Evolutionary conservation across 2,797 vertebrate genomes (phyloP).

Genomic region (Discoglossus pictus): DNA sequence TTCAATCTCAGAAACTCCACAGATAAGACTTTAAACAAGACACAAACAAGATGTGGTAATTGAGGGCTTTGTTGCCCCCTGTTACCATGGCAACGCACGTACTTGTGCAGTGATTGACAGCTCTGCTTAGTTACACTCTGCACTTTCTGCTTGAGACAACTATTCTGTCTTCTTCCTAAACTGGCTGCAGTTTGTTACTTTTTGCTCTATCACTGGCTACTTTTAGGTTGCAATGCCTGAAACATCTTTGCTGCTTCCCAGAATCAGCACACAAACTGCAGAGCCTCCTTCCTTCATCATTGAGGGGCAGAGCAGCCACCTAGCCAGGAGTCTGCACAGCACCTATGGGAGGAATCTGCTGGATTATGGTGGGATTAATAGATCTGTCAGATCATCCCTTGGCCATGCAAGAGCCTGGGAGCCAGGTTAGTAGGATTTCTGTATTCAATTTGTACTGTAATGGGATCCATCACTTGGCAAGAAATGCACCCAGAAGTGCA

Average conservation of each 20-base stretch:
- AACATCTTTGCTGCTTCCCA: conserved; percentile 17
- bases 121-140: background rate
- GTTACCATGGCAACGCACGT: conserved; percentile 30
- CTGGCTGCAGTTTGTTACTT: background rate
- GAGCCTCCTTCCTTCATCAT: conserved; percentile 2
- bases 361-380: background rate
- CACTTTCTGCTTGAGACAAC: conserved; percentile 1
- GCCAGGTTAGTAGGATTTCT: conserved; percentile 25
- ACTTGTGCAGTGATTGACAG: conserved; percentile 14
- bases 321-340: background rate
- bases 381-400: conserved; percentile 16
- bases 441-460: background rate
- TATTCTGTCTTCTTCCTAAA: background rate
- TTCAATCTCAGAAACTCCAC: too few species aligned
- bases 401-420: background rate
- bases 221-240: conserved; percentile 11
- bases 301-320: conserved; percentile 9
- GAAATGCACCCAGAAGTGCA: background rate
- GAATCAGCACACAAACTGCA: conserved; percentile 17
- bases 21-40: too few species aligned
- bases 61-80: conserved; percentile 2
- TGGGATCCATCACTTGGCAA: background rate
- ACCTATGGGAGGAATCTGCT: background rate
- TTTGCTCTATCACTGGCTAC: too few species aligned
- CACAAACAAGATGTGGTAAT: too few species aligned